A percentile compares a stretch with the other conserved stretches of the same genome.
These are phyloP conservation scores for Drosophila parvula DNA, from an alignment of 1,140 invertebrate species.

Conservation along the genomic window DNA sequence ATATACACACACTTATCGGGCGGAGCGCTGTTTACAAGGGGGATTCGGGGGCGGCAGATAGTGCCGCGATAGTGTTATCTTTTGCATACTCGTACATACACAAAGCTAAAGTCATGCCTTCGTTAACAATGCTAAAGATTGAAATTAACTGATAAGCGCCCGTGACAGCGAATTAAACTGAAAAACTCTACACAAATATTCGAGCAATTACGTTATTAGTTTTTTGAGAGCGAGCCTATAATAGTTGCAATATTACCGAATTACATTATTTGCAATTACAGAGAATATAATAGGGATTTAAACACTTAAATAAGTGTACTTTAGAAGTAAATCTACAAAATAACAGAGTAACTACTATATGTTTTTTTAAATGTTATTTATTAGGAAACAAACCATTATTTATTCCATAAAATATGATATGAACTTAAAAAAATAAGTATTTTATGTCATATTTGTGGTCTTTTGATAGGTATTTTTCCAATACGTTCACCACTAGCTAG, in stretches of 20 bases:
- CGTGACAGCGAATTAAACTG: constrained; percentile 13
- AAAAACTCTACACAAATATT: neutral
- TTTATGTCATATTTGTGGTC: too few relatives aligned
- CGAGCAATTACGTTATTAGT: constrained; percentile 1
- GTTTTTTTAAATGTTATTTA: neutral
- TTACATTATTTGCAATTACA: neutral
- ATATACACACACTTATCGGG: constrained; percentile 12
- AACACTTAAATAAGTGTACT: too few relatives aligned
- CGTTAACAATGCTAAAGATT: constrained; percentile 19
- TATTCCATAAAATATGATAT: too few relatives aligned
- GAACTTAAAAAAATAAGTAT: too few relatives aligned
- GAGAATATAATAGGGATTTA: neutral
- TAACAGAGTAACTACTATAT: neutral
- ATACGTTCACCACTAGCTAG: too few relatives aligned
- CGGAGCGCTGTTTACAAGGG: constrained; percentile 32
- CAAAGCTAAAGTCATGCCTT: constrained; percentile 30
- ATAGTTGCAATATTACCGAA: neutral
- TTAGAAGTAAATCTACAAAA: neutral
- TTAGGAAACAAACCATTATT: too few relatives aligned
- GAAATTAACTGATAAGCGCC: constrained; percentile 14
- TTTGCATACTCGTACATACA: neutral
- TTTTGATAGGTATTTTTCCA: too few relatives aligned
- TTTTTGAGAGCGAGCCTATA: neutral
- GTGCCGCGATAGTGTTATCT: constrained; percentile 34
- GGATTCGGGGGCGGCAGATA: constrained; percentile 13